phyloP scores from a whole-genome alignment of 2,888 invertebrate species.

The Aphodius granarius region DNA sequence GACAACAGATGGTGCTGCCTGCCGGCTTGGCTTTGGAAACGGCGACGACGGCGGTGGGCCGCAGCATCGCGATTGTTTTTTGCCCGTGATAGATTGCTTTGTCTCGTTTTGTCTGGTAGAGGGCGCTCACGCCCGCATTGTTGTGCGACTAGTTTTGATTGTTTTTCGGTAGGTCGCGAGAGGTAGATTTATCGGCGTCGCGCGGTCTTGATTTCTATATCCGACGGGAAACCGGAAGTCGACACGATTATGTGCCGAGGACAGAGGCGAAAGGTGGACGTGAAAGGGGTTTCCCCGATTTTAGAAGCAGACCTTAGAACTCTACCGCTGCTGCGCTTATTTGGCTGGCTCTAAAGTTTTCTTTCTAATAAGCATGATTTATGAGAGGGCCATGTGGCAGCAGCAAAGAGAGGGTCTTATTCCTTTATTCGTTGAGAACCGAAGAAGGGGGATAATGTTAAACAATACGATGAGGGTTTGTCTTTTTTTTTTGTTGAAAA shows the following conservation, averaged over 20 bases:
- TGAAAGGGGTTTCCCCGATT: neutral
- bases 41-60: neutral
- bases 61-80: slow-evolving; percentile 48
- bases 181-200: slow-evolving; percentile 52
- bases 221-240: slow-evolving; percentile 28
- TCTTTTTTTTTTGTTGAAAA: neutral
- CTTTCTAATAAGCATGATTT: slow-evolving; percentile 28
- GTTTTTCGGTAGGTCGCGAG: slow-evolving; percentile 50
- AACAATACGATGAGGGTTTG: neutral
- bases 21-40: too few species aligned
- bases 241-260: slow-evolving; percentile 4
- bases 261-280: neutral
- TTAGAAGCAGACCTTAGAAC: neutral
- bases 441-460: neutral
- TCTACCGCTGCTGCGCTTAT: slow-evolving; percentile 20
- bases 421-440: neutral
- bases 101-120: slow-evolving; percentile 36
- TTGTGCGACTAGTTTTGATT: slow-evolving; percentile 53
- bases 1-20: slow-evolving; percentile 48
- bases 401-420: neutral
- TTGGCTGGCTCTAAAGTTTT: slow-evolving; percentile 25
- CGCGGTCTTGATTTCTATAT: slow-evolving; percentile 48
- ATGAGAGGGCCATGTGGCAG: slow-evolving; percentile 11
- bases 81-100: slow-evolving; percentile 51
- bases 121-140: slow-evolving; percentile 28